Percentiles rank a stretch among this genome's conserved stretches.
These are phyloP conservation scores for Drosophila sechellia DNA, from an alignment of 1,140 invertebrate genomes.

Conservation along the genomic window DNA sequence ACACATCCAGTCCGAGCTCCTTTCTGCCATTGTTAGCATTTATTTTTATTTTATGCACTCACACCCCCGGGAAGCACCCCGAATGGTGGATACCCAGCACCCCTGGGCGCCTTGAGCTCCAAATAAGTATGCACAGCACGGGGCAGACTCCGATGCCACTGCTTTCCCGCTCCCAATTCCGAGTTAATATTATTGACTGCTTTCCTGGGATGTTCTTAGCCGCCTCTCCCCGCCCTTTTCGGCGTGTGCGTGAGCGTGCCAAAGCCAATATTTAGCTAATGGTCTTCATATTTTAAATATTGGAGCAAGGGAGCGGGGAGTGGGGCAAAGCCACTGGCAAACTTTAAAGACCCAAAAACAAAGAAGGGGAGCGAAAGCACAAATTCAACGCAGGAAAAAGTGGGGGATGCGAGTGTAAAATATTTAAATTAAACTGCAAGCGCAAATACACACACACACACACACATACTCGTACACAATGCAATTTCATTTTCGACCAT, in stretches of 20 bases:
- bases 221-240: not conserved
- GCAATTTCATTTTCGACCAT: slow-evolving; percentile 76
- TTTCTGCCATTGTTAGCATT: slow-evolving; percentile 79
- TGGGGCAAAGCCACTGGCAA: slow-evolving; percentile 18
- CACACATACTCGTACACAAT: slow-evolving; percentile 33
- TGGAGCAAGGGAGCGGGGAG: slow-evolving; percentile 25
- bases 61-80: slow-evolving; percentile 25
- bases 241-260: slow-evolving; percentile 67
- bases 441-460: slow-evolving; percentile 33
- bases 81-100: not conserved
- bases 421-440: slow-evolving; percentile 75
- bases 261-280: slow-evolving; percentile 83
- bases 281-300: slow-evolving; percentile 83
- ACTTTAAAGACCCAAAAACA: slow-evolving; percentile 25
- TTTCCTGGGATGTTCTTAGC: slow-evolving; percentile 41
- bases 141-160: slow-evolving; percentile 49
- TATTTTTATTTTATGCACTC: slow-evolving; percentile 82
- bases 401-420: slow-evolving; percentile 48
- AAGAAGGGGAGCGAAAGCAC: slow-evolving; percentile 13
- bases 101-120: slow-evolving; percentile 65
- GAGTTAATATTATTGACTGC: slow-evolving; percentile 81
- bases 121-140: slow-evolving; percentile 82
- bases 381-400: slow-evolving; percentile 21
- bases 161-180: slow-evolving; percentile 36
- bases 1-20: slow-evolving; percentile 66